These are phyloP conservation scores for Pao palembangensis DNA, from an alignment of 2,113 vertebrate species.

Conservation along the genomic window DNA sequence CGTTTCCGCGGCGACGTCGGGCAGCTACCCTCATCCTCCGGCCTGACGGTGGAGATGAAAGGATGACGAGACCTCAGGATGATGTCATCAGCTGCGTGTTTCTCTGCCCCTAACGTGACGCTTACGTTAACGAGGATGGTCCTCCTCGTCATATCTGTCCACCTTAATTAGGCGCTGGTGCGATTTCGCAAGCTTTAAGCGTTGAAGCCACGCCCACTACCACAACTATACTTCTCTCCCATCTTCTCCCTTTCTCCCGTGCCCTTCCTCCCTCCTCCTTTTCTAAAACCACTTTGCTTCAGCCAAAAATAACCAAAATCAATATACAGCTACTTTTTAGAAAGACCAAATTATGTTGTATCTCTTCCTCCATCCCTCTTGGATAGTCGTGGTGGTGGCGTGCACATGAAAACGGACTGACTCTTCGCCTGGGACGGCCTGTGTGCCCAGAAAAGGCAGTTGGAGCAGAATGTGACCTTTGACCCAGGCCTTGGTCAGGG, in stretches of 20 bases:
- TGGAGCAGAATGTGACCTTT: too few relatives aligned
- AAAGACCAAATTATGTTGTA: constrained; percentile 74
- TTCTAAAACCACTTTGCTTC: constrained; percentile 67
- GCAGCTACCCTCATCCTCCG: too few relatives aligned
- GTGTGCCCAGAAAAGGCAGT: too few relatives aligned
- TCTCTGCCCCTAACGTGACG: too few relatives aligned
- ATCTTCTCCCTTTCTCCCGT: not conserved
- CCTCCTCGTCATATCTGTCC: not conserved
- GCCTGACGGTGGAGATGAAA: too few relatives aligned
- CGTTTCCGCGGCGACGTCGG: too few relatives aligned
- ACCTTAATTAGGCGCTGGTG: not conserved
- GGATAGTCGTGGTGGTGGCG: constrained; percentile 47
- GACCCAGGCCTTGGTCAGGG: constrained; percentile 2
- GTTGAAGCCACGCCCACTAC: constrained; percentile 28
- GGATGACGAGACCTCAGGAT: too few relatives aligned
- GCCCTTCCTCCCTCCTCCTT: constrained; percentile 4
- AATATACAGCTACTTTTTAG: constrained; percentile 77
- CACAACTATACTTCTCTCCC: constrained; percentile 9
- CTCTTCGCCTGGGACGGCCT: too few relatives aligned
- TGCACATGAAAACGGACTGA: not conserved
- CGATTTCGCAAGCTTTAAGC: constrained; percentile 15
- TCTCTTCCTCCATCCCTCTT: constrained; percentile 52
- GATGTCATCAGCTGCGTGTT: too few relatives aligned
- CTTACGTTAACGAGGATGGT: too few relatives aligned
- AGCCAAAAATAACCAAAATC: constrained; percentile 71